Conservation (phyloP, 2,888 invertebrate species). For the Parthenolecanium corni region DNA sequence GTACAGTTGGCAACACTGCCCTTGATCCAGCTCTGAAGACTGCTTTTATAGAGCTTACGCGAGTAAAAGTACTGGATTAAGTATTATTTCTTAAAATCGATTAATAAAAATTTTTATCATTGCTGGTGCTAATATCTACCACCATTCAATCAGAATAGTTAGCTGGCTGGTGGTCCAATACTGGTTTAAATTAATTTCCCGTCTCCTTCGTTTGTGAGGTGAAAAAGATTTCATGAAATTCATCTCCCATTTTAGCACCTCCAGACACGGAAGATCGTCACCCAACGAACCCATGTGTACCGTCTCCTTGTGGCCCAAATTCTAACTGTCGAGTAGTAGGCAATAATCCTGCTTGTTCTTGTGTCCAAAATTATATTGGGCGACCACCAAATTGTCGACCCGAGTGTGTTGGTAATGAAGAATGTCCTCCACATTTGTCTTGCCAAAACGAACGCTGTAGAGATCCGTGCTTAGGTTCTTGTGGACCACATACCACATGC, state of each 20-base stretch:
- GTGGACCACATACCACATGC: slow-evolving; percentile 55
- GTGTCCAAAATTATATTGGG: slow-evolving; percentile 48
- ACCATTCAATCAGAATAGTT: too few relatives aligned
- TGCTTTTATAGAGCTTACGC: too few relatives aligned
- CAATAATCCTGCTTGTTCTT: slow-evolving; percentile 45
- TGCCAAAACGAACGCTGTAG: slow-evolving; percentile 45
- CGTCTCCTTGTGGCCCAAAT: slow-evolving; percentile 54
- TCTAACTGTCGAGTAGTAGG: slow-evolving; percentile 45
- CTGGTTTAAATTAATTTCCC: too few relatives aligned
- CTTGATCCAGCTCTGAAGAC: too few relatives aligned
- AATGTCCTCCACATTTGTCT: slow-evolving; percentile 44
- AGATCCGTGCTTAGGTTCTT: slow-evolving; percentile 55
- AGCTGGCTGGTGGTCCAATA: too few relatives aligned
- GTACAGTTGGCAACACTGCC: too few relatives aligned
- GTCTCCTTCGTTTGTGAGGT: too few relatives aligned
- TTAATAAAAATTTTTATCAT: too few relatives aligned
- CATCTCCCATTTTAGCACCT: neutral
- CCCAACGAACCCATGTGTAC: slow-evolving; percentile 56
- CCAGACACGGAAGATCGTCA: slow-evolving; percentile 13
- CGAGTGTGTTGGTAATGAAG: slow-evolving; percentile 49
- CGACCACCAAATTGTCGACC: slow-evolving; percentile 52
- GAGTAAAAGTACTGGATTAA: too few relatives aligned
- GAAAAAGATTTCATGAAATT: slow-evolving; percentile 1
- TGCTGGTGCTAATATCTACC: too few relatives aligned
- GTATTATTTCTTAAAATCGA: too few relatives aligned